Conservation (phyloP, 2,797 vertebrate genomes). For the Phalloptychus januarius region DNA sequence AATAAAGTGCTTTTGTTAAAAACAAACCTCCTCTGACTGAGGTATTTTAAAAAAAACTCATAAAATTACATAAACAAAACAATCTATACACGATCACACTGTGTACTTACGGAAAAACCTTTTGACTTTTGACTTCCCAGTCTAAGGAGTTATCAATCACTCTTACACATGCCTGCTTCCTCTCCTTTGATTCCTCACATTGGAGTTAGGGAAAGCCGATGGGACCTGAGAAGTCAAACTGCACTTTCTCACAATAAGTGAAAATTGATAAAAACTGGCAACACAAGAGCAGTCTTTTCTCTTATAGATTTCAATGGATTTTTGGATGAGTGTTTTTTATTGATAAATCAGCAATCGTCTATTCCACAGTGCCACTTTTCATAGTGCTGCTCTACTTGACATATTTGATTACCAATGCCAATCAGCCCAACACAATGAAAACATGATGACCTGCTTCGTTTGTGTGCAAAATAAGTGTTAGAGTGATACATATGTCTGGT, state of each 20-base stretch:
- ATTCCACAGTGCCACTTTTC: constrained; percentile 26
- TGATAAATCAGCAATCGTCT: constrained; percentile 33
- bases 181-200: background rate
- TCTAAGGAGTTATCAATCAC: background rate
- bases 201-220: background rate
- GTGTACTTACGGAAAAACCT: too few species aligned
- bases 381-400: constrained; percentile 20
- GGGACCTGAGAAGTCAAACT: constrained; percentile 23
- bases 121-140: background rate
- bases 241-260: constrained; percentile 40
- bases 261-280: constrained; percentile 52
- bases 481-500: constrained; percentile 12
- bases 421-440: background rate
- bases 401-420: constrained; percentile 14
- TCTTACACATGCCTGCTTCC: background rate
- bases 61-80: too few species aligned
- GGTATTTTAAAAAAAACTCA: too few species aligned
- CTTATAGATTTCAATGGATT: constrained; percentile 31
- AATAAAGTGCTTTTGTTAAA: too few species aligned
- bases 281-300: constrained; percentile 20
- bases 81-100: too few species aligned
- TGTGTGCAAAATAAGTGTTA: constrained; percentile 14
- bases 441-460: background rate
- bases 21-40: too few species aligned
- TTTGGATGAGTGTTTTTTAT: constrained; percentile 31